Conservation (phyloP, 2,888 invertebrate species). For the Cylloceria caligata region DNA sequence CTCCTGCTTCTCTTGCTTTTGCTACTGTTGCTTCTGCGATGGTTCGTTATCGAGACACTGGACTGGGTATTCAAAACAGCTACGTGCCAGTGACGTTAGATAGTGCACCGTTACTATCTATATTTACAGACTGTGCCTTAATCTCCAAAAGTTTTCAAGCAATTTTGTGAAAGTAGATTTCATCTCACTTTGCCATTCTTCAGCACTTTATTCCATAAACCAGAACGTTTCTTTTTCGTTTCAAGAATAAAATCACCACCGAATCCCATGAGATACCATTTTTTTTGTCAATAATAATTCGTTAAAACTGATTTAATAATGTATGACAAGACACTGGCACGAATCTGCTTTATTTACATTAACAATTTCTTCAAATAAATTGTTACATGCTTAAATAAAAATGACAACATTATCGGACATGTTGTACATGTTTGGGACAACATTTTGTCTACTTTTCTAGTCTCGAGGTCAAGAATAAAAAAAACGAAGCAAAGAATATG, state of each 20-base stretch:
- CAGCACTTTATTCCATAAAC: background rate
- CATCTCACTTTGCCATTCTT: background rate
- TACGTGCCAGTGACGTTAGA: conserved; percentile 3
- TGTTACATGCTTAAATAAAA: background rate
- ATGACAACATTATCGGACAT: background rate
- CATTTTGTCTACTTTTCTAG: background rate
- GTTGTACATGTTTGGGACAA: too few relatives aligned
- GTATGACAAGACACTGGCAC: too few relatives aligned
- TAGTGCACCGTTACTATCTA: background rate
- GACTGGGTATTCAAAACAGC: conserved; percentile 15
- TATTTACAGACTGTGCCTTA: background rate
- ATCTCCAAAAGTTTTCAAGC: background rate
- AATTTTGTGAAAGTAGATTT: background rate
- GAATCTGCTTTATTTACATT: background rate
- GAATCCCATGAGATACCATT: background rate
- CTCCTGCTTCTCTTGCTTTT: conserved; percentile 22
- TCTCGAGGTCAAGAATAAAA: background rate
- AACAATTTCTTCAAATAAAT: background rate
- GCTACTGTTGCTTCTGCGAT: too few relatives aligned
- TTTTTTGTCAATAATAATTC: background rate
- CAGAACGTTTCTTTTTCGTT: too few relatives aligned
- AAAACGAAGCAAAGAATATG: background rate
- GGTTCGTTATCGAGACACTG: background rate
- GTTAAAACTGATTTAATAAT: too few relatives aligned
- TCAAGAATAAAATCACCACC: too few relatives aligned